These are phyloP conservation scores for Neodiprion lecontei DNA, from an alignment of 1,140 invertebrate genomes.

Conservation along the genomic window DNA sequence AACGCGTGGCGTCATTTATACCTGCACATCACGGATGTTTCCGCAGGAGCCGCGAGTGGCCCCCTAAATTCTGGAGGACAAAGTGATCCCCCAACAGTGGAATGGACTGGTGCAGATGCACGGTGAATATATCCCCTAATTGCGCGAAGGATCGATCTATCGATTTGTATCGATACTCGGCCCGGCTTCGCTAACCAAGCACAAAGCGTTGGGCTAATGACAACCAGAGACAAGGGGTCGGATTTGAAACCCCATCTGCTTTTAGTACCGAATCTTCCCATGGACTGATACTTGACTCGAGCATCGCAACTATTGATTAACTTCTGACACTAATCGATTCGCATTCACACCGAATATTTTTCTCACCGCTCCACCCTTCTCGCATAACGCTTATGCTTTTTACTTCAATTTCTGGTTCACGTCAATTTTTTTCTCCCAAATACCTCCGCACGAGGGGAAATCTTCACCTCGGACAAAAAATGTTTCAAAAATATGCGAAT, in stretches of 20 bases:
- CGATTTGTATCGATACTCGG: slow-evolving; percentile 38
- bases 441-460: too few relatives aligned
- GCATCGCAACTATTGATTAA: background rate
- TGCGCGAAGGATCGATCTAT: slow-evolving; percentile 33
- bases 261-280: slow-evolving; percentile 44
- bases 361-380: too few relatives aligned
- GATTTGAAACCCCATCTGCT: slow-evolving; percentile 42
- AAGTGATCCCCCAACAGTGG: background rate
- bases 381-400: too few relatives aligned
- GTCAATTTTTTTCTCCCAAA: too few relatives aligned
- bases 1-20: too few relatives aligned
- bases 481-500: too few relatives aligned
- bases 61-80: background rate
- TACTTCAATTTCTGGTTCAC: too few relatives aligned
- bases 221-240: slow-evolving; percentile 43
- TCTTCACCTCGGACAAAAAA: too few relatives aligned
- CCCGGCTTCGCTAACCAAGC: slow-evolving; percentile 26
- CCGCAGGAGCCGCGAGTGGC: too few relatives aligned
- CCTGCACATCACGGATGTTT: too few relatives aligned
- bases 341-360: background rate
- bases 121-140: slow-evolving; percentile 7
- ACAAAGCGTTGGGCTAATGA: slow-evolving; percentile 42
- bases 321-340: background rate
- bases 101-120: background rate
- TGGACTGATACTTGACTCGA: slow-evolving; percentile 20